phyloP scores from a whole-genome alignment of 1,140 invertebrate genomes.

The Sitophilus oryzae region DNA sequence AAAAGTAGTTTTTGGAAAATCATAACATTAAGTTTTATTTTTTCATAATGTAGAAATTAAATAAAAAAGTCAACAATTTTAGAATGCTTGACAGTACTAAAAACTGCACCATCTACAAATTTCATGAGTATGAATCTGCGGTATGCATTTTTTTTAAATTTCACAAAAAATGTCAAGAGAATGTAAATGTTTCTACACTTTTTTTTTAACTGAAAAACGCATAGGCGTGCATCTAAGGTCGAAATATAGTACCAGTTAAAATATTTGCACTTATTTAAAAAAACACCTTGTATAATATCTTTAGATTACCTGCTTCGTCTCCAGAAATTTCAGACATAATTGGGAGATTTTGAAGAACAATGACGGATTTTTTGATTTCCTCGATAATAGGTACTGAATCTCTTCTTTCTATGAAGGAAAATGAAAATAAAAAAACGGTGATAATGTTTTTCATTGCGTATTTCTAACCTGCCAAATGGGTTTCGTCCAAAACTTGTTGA shows the following conservation, averaged over 20 bases:
- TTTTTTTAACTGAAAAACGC: too few species aligned
- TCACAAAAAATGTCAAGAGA: too few species aligned
- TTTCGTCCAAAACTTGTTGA: conserved; percentile 35
- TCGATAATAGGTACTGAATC: conserved; percentile 26
- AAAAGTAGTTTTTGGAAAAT: conserved; percentile 33
- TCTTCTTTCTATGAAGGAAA: conserved; percentile 9
- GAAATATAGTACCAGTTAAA: conserved; percentile 24
- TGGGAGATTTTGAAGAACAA: conserved; percentile 31
- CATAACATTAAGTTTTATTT: conserved; percentile 34
- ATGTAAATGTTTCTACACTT: too few species aligned
- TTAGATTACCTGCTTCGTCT: neutral
- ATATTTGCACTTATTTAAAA: conserved; percentile 11
- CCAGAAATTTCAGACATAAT: conserved; percentile 28
- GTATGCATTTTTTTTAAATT: too few species aligned
- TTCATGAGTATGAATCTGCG: too few species aligned
- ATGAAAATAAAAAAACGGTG: neutral
- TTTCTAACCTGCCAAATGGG: conserved; percentile 23
- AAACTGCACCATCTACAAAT: too few species aligned
- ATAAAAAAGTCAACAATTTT: too few species aligned
- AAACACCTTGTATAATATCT: neutral
- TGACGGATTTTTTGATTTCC: conserved; percentile 35
- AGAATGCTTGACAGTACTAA: too few species aligned
- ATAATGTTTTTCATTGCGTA: too few species aligned
- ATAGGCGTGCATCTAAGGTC: too few species aligned
- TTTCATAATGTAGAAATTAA: too few species aligned